Evolutionary conservation across 2,113 vertebrate species (phyloP).

Genomic region (Abramis brama): DNA sequence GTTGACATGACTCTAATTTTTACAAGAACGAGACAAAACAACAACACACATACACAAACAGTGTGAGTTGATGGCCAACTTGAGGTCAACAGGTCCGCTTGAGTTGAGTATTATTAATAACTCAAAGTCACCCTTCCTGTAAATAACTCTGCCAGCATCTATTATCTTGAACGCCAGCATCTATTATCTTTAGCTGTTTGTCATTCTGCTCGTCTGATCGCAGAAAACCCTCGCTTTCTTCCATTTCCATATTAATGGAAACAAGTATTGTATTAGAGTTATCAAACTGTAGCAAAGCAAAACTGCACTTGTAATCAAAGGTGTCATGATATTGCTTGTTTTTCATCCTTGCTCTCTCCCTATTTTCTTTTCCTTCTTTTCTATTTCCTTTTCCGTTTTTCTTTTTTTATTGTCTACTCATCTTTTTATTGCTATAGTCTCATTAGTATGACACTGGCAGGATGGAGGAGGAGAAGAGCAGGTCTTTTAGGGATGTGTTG

Average conservation of each 20-base stretch:
- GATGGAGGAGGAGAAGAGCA: conserved; percentile 40
- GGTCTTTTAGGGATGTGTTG: conserved; percentile 51
- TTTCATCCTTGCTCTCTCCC: conserved; percentile 3
- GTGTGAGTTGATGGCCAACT: neutral
- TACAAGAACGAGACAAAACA: neutral
- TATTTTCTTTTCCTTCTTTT: neutral
- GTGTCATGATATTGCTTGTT: conserved; percentile 39
- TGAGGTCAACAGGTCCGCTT: neutral
- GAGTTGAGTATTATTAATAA: conserved; percentile 23
- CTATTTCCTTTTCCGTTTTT: neutral
- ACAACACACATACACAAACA: neutral
- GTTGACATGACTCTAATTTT: neutral
- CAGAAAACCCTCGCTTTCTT: conserved; percentile 50
- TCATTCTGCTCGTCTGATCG: conserved; percentile 50
- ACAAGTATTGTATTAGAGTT: conserved; percentile 44
- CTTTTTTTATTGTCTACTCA: conserved; percentile 16
- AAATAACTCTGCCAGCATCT: conserved; percentile 53
- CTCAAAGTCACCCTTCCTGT: neutral
- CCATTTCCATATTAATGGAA: conserved; percentile 56
- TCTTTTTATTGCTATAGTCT: conserved; percentile 8
- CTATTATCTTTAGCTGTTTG: conserved; percentile 54
- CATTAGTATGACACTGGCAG: conserved; percentile 52
- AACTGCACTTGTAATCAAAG: conserved; percentile 38
- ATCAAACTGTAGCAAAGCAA: conserved; percentile 19
- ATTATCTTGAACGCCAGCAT: conserved; percentile 57